Evolutionary conservation across 2,113 vertebrate genomes (phyloP), one percentile per base, ranked within the genome.

Genomic region (Catharus bicknelli): DNA sequence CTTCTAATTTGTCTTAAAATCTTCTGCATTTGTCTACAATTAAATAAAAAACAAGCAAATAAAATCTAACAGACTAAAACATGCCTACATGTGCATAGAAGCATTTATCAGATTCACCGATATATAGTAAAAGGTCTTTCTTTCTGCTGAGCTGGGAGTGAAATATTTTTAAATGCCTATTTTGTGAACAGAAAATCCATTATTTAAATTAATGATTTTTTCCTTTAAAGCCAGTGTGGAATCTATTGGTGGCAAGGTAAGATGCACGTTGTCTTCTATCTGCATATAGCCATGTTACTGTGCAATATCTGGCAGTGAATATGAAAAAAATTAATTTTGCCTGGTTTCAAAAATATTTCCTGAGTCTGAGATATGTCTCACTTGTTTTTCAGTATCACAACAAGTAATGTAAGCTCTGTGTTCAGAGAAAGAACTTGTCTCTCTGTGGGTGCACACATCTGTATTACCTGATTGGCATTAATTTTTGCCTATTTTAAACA

Each of bases 141-240:
- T 87, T 95, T 96, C 68, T 66, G 11, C 50, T 91, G 68, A 83
- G 48, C 66, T 92, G 27, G 11, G 29, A 95, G n/a, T 86, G 77
- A 94, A 83, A 36, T 85, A 80, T 95, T 94, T 95, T 93, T 79
- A 86, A 72, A 95, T 77, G 43, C 51, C 93, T 83, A 21, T 78
- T 90, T 87, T 91, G 22, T 83, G 89, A 96, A 95, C 83, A 86
- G 94, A 93, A 96, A 95, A 94, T 87, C 82, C 68, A 91, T 95
- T 8, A 96, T 96, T 96, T 96, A 94, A 97, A 96, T 97, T 95
- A 97, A 96, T 97, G 95, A 97, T 96, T 97, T 96, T 97, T 94
- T 36, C 89, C 93, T 94, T 94, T 93, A 96, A 96, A 95, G 93
- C 57, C 84, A 77, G 69, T 9, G 47, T 78, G 69, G 95, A 96